Evolutionary conservation across 2,888 invertebrate genomes (phyloP), one percentile per base, ranked within the genome.

Genomic region (Nudaria mundana): DNA sequence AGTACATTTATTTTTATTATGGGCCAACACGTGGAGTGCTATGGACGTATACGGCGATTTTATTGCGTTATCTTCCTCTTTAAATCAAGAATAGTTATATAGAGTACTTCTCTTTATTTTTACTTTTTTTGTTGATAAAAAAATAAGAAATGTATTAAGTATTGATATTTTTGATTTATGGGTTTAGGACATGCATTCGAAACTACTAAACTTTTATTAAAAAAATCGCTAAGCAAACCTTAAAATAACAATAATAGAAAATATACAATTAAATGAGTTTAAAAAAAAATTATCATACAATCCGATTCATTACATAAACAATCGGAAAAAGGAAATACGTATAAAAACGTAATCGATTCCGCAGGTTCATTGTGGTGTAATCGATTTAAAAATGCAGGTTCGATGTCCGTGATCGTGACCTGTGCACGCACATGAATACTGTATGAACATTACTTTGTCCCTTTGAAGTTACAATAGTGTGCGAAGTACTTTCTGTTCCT

Each of bases 1-100:
- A 77, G 82, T 79, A 81, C 80, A 79, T 86, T 85, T 88, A 86
- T 86, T 87, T 88, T 88, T 88, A 86, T 84, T 87, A 79, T 83
- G 70, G 71, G 63, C 54, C 70, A 76, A 75, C 86, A 86, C 87
- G 86, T 85, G 86, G 82, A 72, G 69, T 62, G 69, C 56, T 46
- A 55, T 65, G 57, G 66, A 64, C 64, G 66, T 67, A 70, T 67
- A 70, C 57, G 68, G 71, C 48, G 69, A 71, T 81, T 84, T 84
- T 80, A 83, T 78, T 77, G 71, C 74, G 59, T 64, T 74, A 72
- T 75, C 76, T 82, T 80, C 81, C 77, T 79, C 69, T 74, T 62
- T 53, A 40, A 55, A 66, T 40, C 31, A 20, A 37, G 35, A 42
- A 28, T 11, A 15, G 5, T 6, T 31, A 33, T 24, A 15, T 24